Percentiles rank a stretch among this genome's conserved stretches.
Conservation (phyloP, 2,113 vertebrate species). For the Nanorana parkeri region DNA sequence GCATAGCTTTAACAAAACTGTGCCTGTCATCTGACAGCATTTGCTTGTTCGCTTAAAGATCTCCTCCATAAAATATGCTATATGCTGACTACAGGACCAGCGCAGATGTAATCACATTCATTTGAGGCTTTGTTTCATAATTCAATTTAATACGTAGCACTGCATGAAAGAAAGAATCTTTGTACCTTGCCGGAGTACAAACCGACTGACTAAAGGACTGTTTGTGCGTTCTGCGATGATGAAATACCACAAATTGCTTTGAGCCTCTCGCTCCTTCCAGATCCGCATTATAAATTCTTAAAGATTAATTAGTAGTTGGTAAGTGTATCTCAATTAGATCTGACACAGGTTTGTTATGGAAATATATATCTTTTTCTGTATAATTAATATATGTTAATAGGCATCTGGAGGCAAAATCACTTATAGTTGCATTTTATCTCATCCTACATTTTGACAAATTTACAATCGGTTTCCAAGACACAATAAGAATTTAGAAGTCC, state of each 20-base stretch:
- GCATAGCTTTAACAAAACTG: conserved; percentile 17
- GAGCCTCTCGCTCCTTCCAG: neutral
- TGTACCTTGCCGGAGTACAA: neutral
- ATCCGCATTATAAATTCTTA: neutral
- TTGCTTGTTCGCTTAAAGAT: neutral
- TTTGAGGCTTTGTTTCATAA: conserved; percentile 6
- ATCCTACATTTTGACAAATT: too few relatives aligned
- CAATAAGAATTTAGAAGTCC: too few relatives aligned
- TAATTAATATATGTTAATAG: too few relatives aligned
- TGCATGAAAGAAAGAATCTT: neutral
- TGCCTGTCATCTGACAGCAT: neutral
- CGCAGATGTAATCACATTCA: conserved; percentile 8
- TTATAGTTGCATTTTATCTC: too few relatives aligned
- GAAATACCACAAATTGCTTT: neutral
- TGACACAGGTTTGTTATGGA: neutral
- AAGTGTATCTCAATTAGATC: neutral
- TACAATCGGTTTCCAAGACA: too few relatives aligned
- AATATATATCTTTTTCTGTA: too few relatives aligned
- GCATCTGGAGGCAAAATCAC: too few relatives aligned
- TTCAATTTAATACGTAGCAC: conserved; percentile 20
- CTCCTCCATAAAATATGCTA: conserved; percentile 8
- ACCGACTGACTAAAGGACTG: neutral
- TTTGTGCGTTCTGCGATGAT: neutral
- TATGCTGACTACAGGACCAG: neutral
- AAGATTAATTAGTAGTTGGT: neutral